phyloP scores from a whole-genome alignment of 2,797 vertebrate species.

The Adrianichthys oophorus region DNA sequence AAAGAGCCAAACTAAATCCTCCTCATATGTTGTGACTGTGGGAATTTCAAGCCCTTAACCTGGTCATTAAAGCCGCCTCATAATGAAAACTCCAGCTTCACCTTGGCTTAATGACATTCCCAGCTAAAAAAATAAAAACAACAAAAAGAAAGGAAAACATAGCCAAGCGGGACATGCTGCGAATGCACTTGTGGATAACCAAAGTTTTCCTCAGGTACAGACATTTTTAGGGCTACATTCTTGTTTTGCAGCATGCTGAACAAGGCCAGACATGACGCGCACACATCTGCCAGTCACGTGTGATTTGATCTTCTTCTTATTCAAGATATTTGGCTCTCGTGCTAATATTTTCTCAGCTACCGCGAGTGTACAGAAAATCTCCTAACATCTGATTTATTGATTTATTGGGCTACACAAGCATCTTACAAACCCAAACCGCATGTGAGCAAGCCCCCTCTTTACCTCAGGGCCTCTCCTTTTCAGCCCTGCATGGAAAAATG shows the following conservation, averaged over 20 bases:
- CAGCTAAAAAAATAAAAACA: slow-evolving; percentile 26
- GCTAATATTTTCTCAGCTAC: slow-evolving; percentile 37
- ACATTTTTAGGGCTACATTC: slow-evolving; percentile 13
- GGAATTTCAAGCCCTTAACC: slow-evolving; percentile 60
- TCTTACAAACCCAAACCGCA: slow-evolving; percentile 74
- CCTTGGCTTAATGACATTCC: slow-evolving; percentile 44
- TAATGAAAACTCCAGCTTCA: slow-evolving; percentile 69
- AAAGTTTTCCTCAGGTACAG: slow-evolving; percentile 17
- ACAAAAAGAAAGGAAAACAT: not conserved
- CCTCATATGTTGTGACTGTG: slow-evolving; percentile 64
- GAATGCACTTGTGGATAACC: slow-evolving; percentile 5
- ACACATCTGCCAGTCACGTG: slow-evolving; percentile 29
- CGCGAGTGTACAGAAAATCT: slow-evolving; percentile 40
- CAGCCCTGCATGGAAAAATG: slow-evolving; percentile 69
- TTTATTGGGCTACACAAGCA: slow-evolving; percentile 62
- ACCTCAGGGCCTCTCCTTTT: slow-evolving; percentile 52
- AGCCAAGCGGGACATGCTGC: not conserved
- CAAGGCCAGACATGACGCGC: not conserved
- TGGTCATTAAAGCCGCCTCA: slow-evolving; percentile 60
- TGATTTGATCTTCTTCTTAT: slow-evolving; percentile 9
- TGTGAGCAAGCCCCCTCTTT: slow-evolving; percentile 54
- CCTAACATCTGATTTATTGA: slow-evolving; percentile 71
- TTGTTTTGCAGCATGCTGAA: slow-evolving; percentile 10
- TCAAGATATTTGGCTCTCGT: slow-evolving; percentile 26
- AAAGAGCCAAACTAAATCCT: slow-evolving; percentile 66